Evolutionary conservation across 2,797 vertebrate genomes (phyloP), one percentile per base, ranked within the genome.

Genomic region (Liparis tanakae): DNA sequence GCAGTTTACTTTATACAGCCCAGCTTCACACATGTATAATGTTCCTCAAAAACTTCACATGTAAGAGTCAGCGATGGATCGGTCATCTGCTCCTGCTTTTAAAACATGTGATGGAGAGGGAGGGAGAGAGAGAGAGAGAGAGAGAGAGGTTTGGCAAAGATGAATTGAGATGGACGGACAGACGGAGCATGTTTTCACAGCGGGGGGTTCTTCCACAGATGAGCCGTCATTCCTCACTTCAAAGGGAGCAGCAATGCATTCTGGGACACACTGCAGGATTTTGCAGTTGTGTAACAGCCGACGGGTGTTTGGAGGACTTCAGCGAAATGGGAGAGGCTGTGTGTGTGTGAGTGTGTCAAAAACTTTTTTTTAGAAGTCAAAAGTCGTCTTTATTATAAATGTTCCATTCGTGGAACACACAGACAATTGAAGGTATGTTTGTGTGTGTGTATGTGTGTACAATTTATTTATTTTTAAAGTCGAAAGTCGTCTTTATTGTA

Each of bases 221-320:
- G 62, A 83, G 61, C 64, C 72, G 76, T 73, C 69, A 43, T 56
- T 79, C 54, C 69, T 69, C 41, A 68, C 82, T 77, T 81, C 76
- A 87, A 80, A 83, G 84, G 76, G 66, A 87, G 74, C 77, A 87
- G 74, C 77, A 82, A 67, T 79, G 79, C 74, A 81, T 84, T 79
- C 64, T 83, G 83, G 76, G 79, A 43, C 43, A 81, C 70, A 83
- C 78, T 68, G 81, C 85, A 79, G 87, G 83, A 89, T 89, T 87
- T 87, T 79, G 57, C 75, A 68, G 80, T 90, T 90, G 86, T 79
- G 74, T 86, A 90, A 92, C 81, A 80, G 74, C 63, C 44, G 43
- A 25, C 51, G 78, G 71, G 80, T 81, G 85, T 84, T 81, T 80
- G 67, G 70, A 81, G 88, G 83, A 85, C 84, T 73, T 78, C 72